Base-by-base conservation (phyloP, 2,888 invertebrate genomes). In the Euplagia quadripunctaria region DNA sequence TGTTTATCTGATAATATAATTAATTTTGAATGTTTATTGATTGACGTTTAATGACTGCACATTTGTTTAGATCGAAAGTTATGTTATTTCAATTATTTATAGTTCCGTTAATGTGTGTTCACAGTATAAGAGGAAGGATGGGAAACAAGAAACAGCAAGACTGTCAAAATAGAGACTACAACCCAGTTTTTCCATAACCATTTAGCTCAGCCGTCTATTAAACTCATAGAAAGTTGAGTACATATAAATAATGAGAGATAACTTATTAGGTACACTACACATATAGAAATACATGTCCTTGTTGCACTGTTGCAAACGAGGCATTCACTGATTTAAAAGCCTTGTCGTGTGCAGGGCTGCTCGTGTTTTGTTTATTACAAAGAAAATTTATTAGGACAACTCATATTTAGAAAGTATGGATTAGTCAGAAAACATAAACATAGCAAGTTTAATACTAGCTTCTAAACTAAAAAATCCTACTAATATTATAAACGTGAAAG, bases 11-110 rank as follows among this genome's bases (percentile, higher is more conserved):
- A 51, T 58, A 75, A 79, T 79, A 75, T 70, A 80, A 84, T 83
- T 77, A 79, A 80, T 84, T 73, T 77, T 68, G 80, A 80, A 79
- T 77, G 73, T 78, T 77, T 74, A 74, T 76, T 84, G 73, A 81
- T 73, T 58, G 63, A 55, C 52, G 70, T 49, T 16, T 20, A 41
- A 64, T 65, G 6, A n/a, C 11, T 63, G 51, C 14, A 14, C 17
- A 68, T 64, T 68, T 63, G 51, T 63, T 67, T 55, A 51, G 20
- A 51, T 68, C 4, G 64, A 64, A 64, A 64, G 63, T 64, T 17
- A 5, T 58, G 61, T 31, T n/a, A n/a, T n/a, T 31, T 61, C 61
- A 61, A 31, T 61, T 31, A 31, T 61, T 31, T 20, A 61, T 31
- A 31, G 20, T 31, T 31, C 4, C 12, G 20, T 20, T 31, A 31